Percentiles rank a stretch among this genome's conserved stretches.
Evolutionary conservation across 2,888 invertebrate genomes (phyloP).

Genomic region (Xanthia togata): DNA sequence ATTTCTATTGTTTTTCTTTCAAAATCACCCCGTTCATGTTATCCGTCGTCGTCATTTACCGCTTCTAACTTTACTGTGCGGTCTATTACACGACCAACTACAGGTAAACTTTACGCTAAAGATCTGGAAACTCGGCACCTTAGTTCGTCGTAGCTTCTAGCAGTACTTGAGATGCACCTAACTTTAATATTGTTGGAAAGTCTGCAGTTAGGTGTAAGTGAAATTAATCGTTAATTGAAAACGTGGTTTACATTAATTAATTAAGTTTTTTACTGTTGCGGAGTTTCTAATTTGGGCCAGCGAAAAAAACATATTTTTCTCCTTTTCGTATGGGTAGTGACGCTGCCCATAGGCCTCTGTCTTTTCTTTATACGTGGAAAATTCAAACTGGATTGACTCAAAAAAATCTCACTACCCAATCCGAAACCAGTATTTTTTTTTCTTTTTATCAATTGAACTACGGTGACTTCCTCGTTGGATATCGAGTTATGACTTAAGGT

Average conservation of each 20-base stretch:
- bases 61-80: slow-evolving; percentile 31
- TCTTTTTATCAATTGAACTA: too few relatives aligned
- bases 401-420: not conserved
- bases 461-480: too few relatives aligned
- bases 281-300: not conserved
- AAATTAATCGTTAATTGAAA: slow-evolving; percentile 48
- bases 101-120: slow-evolving; percentile 49
- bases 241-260: slow-evolving; percentile 22
- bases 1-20: not conserved
- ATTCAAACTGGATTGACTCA: too few relatives aligned
- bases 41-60: slow-evolving; percentile 24
- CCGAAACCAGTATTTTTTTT: too few relatives aligned
- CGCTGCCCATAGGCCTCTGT: too few relatives aligned
- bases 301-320: too few relatives aligned
- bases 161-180: slow-evolving; percentile 50
- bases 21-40: slow-evolving; percentile 7
- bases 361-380: too few relatives aligned
- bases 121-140: slow-evolving; percentile 54
- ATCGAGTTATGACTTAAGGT: not conserved
- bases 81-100: slow-evolving; percentile 56
- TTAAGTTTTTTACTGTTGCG: not conserved
- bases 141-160: slow-evolving; percentile 39
- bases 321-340: too few relatives aligned
- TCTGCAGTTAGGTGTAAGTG: slow-evolving; percentile 37
- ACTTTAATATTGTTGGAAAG: slow-evolving; percentile 47